A percentile compares a stretch with the other conserved stretches of the same genome.
Evolutionary conservation across 2,888 invertebrate genomes (phyloP).

Genomic region (Petrolisthes cinctipes): DNA sequence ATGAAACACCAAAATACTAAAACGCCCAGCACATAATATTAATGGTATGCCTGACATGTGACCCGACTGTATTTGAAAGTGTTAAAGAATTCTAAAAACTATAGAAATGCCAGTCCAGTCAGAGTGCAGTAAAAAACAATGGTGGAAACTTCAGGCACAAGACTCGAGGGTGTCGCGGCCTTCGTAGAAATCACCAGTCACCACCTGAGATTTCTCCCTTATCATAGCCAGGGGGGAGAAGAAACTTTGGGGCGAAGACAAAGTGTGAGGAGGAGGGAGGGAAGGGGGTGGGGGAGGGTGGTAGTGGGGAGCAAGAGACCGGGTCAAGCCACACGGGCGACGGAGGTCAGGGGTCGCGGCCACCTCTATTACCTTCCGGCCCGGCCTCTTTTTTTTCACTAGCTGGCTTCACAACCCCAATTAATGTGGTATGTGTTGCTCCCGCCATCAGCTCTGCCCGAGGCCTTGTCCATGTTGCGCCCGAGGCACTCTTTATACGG

Average conservation of each 20-base stretch:
- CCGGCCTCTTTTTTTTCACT: conserved; percentile 34
- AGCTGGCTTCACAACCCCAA: conserved; percentile 47
- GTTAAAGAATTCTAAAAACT: no score
- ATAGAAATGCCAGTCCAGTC: no score
- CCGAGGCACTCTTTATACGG: background rate
- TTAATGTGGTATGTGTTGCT: conserved; percentile 51
- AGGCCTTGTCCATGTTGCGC: background rate
- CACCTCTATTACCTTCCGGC: conserved; percentile 50
- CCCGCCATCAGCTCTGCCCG: conserved; percentile 19
- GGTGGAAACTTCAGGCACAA: no score
- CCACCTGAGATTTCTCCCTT: no score
- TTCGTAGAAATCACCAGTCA: no score
- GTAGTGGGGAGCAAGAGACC: conserved; percentile 14
- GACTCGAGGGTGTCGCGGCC: no score
- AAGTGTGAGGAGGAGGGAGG: conserved; percentile 3
- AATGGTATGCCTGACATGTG: no score
- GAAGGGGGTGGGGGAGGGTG: conserved; percentile 3
- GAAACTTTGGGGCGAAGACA: no score
- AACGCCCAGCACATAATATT: no score
- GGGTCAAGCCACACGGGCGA: conserved; percentile 54
- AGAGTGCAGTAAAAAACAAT: no score
- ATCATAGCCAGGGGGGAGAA: background rate
- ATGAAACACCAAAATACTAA: no score
- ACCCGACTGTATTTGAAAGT: no score
- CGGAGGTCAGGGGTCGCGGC: conserved; percentile 43